A percentile compares a stretch with the other conserved stretches of the same genome.
phyloP scores from a whole-genome alignment of 2,113 vertebrate species.

The Alaudala cheleensis region DNA sequence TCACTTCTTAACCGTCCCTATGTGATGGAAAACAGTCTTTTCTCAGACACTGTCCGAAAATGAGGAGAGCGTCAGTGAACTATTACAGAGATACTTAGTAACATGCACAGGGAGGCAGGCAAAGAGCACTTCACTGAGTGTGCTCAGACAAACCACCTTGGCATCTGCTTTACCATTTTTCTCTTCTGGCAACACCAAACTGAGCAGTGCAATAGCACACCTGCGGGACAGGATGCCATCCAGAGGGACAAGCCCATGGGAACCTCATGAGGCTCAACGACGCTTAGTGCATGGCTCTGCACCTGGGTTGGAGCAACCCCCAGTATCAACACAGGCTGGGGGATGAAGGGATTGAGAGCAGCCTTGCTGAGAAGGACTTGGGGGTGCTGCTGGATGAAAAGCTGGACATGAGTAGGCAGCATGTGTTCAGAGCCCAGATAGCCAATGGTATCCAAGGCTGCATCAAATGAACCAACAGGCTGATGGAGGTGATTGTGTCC shows the following conservation, averaged over 20 bases:
- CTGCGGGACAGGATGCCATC: not conserved
- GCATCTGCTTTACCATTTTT: not conserved
- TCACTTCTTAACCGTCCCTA: not conserved
- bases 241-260: not conserved
- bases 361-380: not conserved
- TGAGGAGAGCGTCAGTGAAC: not conserved
- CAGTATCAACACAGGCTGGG: not conserved
- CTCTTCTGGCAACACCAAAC: not conserved
- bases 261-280: not conserved
- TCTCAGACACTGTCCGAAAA: not conserved
- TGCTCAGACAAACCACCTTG: not conserved
- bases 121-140: not conserved
- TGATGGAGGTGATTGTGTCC: not conserved
- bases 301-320: accelerated
- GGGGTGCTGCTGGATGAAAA: not conserved
- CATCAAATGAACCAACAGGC: not conserved
- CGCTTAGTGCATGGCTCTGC: not conserved
- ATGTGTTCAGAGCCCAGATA: not conserved
- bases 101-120: not conserved
- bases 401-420: not conserved
- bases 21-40: not conserved
- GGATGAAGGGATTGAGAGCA: not conserved
- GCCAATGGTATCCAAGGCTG: not conserved
- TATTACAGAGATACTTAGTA: not conserved
- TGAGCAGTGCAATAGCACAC: not conserved